A percentile compares a stretch with the other conserved stretches of the same genome.
phyloP scores from a whole-genome alignment of 2,888 invertebrate genomes.

The Lithosia quadra region DNA sequence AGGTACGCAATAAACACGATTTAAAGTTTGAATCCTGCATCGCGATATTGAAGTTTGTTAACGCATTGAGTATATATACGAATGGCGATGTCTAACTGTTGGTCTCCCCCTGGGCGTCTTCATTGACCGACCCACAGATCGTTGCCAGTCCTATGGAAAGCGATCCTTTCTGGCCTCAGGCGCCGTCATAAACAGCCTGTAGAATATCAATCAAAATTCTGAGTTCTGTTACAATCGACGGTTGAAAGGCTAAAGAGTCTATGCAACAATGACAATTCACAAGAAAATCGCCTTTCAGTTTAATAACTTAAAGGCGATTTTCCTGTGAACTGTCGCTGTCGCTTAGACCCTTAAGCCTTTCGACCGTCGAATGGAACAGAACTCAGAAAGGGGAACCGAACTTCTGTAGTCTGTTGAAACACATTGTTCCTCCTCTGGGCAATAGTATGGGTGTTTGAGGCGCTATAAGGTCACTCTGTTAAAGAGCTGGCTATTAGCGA shows the following conservation, averaged over 20 bases:
- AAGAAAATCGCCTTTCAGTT: not conserved
- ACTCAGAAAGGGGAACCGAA: not conserved
- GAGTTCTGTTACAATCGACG: not conserved
- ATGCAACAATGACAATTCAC: not conserved
- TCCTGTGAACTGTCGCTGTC: not conserved
- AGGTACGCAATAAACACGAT: not conserved
- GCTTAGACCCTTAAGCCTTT: not conserved
- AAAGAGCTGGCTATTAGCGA: constrained; percentile 20
- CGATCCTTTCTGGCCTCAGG: constrained; percentile 19
- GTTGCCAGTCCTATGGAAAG: constrained; percentile 8
- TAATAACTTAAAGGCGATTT: not conserved
- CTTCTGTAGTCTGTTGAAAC: constrained; percentile 9
- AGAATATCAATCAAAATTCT: not conserved
- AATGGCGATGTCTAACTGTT: not conserved
- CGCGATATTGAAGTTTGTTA: constrained; percentile 16
- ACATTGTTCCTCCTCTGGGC: constrained; percentile 17
- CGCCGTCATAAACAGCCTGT: constrained; percentile 7
- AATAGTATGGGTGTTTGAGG: constrained; percentile 26
- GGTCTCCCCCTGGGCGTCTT: constrained; percentile 25
- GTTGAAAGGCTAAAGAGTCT: not conserved
- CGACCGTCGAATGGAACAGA: constrained; percentile 1
- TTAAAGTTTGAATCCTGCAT: constrained; percentile 12
- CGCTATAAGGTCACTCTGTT: constrained; percentile 20
- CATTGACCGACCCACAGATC: constrained; percentile 23
- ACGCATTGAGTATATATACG: constrained; percentile 9